Percentiles rank a stretch among this genome's conserved stretches.
These are phyloP conservation scores for Engraulis encrasicolus DNA, from an alignment of 2,113 vertebrate species.

Conservation along the genomic window DNA sequence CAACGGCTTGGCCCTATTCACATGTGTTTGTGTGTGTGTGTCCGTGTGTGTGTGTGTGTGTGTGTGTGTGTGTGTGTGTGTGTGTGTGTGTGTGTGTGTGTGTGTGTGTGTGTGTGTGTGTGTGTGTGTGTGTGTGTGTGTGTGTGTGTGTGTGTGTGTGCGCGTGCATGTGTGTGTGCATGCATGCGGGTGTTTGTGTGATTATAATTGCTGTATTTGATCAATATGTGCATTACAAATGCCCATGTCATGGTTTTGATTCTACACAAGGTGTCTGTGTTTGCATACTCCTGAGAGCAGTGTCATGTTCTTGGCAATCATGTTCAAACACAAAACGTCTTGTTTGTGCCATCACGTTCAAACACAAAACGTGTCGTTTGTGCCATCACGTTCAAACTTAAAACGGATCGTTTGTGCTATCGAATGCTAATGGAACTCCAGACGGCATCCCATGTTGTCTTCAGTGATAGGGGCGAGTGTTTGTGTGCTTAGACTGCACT, in stretches of 20 bases:
- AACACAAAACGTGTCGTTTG: no score
- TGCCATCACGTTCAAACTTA: no score
- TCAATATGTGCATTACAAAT: neutral
- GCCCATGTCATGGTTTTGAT: neutral
- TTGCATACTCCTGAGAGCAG: no score
- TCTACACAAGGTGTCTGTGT: no score
- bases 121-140: neutral
- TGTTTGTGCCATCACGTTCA: no score
- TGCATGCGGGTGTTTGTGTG: neutral
- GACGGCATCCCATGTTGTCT: no score
- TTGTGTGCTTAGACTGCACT: no score
- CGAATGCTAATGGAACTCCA: no score
- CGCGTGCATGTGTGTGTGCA: neutral
- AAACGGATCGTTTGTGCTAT: no score
- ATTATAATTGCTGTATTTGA: neutral
- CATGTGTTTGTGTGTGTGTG: constrained; percentile 13
- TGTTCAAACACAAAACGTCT: no score
- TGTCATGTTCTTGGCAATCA: no score
- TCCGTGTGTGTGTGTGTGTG: neutral
- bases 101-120: constrained; percentile 11
- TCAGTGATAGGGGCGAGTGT: no score
- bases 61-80: neutral
- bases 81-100: neutral
- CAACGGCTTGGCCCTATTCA: neutral
- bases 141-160: constrained; percentile 43